These are phyloP conservation scores for Calcarius lapponicus DNA, from an alignment of 2,797 vertebrate species.

Conservation along the genomic window DNA sequence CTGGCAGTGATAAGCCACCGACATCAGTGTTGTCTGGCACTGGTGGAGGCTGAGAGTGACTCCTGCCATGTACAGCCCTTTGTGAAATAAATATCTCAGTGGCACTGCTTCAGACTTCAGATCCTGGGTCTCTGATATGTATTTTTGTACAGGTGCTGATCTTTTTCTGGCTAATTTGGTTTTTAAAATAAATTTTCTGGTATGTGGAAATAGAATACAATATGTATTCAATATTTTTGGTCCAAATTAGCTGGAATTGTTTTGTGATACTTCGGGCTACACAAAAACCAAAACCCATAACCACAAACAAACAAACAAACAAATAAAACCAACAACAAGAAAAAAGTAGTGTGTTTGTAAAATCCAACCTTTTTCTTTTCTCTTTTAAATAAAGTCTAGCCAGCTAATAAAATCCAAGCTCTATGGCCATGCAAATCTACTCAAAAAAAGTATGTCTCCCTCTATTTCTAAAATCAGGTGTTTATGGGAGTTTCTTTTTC, in stretches of 20 bases:
- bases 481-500: background rate
- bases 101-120: background rate
- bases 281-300: background rate
- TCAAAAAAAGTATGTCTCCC: background rate
- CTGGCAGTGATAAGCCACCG: background rate
- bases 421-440: background rate
- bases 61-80: background rate
- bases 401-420: background rate
- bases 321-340: background rate
- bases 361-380: background rate
- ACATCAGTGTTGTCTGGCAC: background rate
- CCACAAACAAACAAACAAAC: background rate
- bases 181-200: slow-evolving; percentile 1
- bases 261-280: background rate
- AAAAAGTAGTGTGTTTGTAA: background rate
- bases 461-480: background rate
- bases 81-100: background rate
- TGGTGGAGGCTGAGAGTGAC: background rate
- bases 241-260: background rate
- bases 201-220: background rate
- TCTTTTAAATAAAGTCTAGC: background rate
- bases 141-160: background rate
- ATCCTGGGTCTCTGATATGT: background rate
- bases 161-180: background rate
- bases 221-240: background rate